Base-by-base conservation (phyloP, 2,797 vertebrate genomes). In the Sciurus carolinensis region DNA sequence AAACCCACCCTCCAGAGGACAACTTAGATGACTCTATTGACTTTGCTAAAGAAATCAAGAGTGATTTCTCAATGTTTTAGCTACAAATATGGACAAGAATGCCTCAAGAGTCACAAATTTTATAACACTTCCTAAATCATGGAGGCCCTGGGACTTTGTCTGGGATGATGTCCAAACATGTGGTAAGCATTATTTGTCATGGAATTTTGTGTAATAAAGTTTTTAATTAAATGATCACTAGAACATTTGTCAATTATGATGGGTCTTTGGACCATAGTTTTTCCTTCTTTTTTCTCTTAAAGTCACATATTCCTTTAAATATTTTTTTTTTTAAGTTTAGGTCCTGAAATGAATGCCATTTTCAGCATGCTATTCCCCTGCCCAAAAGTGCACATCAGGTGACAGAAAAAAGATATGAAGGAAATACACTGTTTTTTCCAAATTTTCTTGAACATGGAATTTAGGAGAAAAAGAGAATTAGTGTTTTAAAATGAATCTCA, bases 61-160 rank as follows among this genome's bases (percentile, higher is more conserved):
- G 52, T 57, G 30, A 54, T 59, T 50, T 81, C 87, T 44, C 7
- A 33, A 42, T n/a, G 59, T 62, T 62, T 93, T 54, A 87, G 81
- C 42, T 79, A 54, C 71, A 87, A 59, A 52, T 44, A 57, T 75
- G 83, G 54, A 83, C 47, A 52, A 59, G n/a, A 91, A 47, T 0
- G 75, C 59, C 42, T 92, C 72, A 24, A 57, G 73, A 94, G 36
- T 95, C 33, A 83, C 83, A 90, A 76, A 79, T 30, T 75, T 95
- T 1, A 24, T 39, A 28, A 72, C 28, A 50, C 10, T 54, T 82
- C 54, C 39, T 69, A 87, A 90, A 52, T 88, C 81, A 84, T 22
- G 44, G n/a, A 9, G 69, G 62, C 50, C 82, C 24, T 54, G 79
- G 64, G 64, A 50, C 44, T 82, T 18, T 26, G 17, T 85, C 87